These are phyloP conservation scores for Myopa tessellatipennis DNA, from an alignment of 2,888 invertebrate species.

Conservation along the genomic window DNA sequence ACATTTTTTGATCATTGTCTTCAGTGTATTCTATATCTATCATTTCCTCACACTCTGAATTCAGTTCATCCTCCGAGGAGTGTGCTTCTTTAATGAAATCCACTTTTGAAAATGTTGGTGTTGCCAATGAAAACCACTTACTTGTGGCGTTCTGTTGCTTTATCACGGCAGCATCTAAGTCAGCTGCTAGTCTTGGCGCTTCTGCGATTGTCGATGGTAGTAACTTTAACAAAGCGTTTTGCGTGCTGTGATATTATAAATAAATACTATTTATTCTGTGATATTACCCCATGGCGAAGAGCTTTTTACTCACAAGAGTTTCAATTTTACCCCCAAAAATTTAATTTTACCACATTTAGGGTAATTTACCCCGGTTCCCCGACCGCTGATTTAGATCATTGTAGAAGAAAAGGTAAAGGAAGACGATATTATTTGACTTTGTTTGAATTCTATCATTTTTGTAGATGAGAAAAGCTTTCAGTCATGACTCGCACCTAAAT, in stretches of 20 bases:
- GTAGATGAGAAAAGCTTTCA: too few relatives aligned
- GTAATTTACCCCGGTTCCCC: too few relatives aligned
- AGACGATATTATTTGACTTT: too few relatives aligned
- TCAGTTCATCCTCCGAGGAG: constrained; percentile 70
- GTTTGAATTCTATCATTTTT: too few relatives aligned
- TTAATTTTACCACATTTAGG: too few relatives aligned
- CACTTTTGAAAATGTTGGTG: constrained; percentile 11
- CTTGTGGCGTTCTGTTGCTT: not conserved
- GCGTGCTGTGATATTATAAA: not conserved
- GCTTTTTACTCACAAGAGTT: too few relatives aligned
- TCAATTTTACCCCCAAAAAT: too few relatives aligned
- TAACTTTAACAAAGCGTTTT: not conserved
- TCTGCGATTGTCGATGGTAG: not conserved
- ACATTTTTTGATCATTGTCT: constrained; percentile 70
- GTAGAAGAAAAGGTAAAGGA: too few relatives aligned
- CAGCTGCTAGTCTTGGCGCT: not conserved
- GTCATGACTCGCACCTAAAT: too few relatives aligned
- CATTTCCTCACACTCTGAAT: constrained; percentile 72
- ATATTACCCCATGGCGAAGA: too few relatives aligned
- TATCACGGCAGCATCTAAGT: constrained; percentile 14
- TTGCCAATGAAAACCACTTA: not conserved
- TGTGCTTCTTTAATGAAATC: constrained; percentile 50
- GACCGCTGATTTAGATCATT: too few relatives aligned
- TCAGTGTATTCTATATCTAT: constrained; percentile 91
- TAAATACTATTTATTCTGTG: too few relatives aligned